These are phyloP conservation scores for Harpalus rubripes DNA, from an alignment of 2,888 invertebrate genomes.

Conservation along the genomic window DNA sequence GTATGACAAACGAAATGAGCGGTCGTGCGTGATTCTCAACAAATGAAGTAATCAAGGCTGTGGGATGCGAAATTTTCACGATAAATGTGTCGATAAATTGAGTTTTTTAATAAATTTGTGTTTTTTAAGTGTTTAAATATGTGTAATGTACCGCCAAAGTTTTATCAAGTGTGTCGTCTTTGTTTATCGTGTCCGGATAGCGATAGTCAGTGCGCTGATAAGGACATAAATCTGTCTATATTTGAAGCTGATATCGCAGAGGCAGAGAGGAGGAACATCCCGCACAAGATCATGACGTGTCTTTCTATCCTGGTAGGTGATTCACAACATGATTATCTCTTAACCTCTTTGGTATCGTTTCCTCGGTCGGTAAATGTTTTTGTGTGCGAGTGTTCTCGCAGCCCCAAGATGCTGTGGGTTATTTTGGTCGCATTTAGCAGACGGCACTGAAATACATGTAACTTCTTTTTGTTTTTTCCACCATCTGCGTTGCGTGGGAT, in stretches of 20 bases:
- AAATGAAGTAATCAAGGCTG: constrained; percentile 74
- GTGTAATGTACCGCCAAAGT: constrained; percentile 92
- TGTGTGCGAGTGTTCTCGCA: constrained; percentile 51
- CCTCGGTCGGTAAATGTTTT: constrained; percentile 62
- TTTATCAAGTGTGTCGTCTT: constrained; percentile 95
- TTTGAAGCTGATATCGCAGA: constrained; percentile 87
- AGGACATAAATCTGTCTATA: constrained; percentile 88
- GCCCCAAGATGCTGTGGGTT: constrained; percentile 51
- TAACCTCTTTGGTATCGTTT: constrained; percentile 62
- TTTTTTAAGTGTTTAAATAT: constrained; percentile 76
- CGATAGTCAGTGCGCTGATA: constrained; percentile 81
- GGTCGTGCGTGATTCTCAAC: constrained; percentile 73
- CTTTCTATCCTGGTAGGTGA: constrained; percentile 88
- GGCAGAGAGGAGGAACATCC: constrained; percentile 78
- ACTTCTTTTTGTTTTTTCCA: constrained; percentile 73
- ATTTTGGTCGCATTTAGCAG: constrained; percentile 64
- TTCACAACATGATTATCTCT: constrained; percentile 71
- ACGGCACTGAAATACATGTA: constrained; percentile 74
- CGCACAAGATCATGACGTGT: constrained; percentile 86
- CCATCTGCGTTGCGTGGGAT: constrained; percentile 75
- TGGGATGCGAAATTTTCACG: constrained; percentile 73
- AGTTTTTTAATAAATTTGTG: constrained; percentile 75
- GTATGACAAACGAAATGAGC: constrained; percentile 74
- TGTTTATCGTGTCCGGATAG: constrained; percentile 86
- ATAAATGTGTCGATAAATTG: constrained; percentile 74